Base-by-base conservation (phyloP, 2,888 invertebrate genomes). In the Portevinia maculata region DNA sequence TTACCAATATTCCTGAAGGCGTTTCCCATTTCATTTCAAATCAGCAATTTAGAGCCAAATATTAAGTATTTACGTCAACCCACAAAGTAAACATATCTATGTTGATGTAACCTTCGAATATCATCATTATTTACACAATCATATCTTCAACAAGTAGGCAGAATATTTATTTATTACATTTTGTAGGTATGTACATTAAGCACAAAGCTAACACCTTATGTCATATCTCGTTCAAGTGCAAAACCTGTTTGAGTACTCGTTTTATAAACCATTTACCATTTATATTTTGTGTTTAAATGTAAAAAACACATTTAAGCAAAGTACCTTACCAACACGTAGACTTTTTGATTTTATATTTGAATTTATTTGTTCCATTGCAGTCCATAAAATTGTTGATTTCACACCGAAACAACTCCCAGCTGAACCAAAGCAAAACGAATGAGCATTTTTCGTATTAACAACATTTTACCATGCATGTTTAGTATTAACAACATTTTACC, bases 61-160 rank as follows among this genome's bases (percentile, higher is more conserved):
- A 60, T 71, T 50, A 41, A 60, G 39, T 46, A 70, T 59, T 59
- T 24, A 44, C 39, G 41, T 52, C 59, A 24, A 71, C 52, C 60
- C 52, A 52, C 41, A 41, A 11, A 11, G 9, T 5, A 19, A 9
- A 3, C 11, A 6, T 52, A 52, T 41, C 50, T 59, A 60, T 53
- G 19, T 32, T 41, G 39, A 8, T 55, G n/a, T 39, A 13, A 1
- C 5, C 39, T 13, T 44, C 30, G 30, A 52, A 4, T n/a, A 37
- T 24, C 46, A 52, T 9, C 21, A 37, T 24, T 32, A 34, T 19
- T 44, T 6, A 21, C 28, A 57, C 17, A 19, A 41, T 28, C 32
- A 44, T 39, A 24, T 44, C 11, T 15, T n/a, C 21, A 11, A 15
- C 53, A 44, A 46, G 30, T 60, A 32, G 32, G 44, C 8, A 41